Conservation (phyloP, 2,888 invertebrate genomes). For the Venustoraphidia nigricollis region DNA sequence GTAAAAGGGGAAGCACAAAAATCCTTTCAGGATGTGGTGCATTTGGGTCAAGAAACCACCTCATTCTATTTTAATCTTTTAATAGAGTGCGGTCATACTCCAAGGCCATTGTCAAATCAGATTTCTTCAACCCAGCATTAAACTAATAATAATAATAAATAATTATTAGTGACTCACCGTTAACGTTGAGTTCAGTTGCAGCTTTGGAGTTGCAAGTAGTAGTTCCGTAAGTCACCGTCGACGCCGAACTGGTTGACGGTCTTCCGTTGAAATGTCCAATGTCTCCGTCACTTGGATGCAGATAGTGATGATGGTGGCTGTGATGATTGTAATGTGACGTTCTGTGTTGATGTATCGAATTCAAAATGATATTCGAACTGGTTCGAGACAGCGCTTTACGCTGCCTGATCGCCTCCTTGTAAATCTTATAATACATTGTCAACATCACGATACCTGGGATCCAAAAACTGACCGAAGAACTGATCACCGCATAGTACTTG, state of each 20-base stretch:
- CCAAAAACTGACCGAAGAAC: conserved; percentile 85
- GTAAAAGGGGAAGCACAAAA: no score
- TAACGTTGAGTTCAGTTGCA: conserved; percentile 52
- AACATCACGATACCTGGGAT: conserved; percentile 86
- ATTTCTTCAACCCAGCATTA: no score
- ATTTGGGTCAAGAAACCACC: no score
- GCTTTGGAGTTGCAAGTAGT: conserved; percentile 40
- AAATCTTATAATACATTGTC: conserved; percentile 78
- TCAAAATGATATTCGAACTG: conserved; percentile 72
- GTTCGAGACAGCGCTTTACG: conserved; percentile 69
- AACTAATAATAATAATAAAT: neutral
- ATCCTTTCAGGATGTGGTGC: no score
- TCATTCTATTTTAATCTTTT: no score
- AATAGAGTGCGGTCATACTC: no score
- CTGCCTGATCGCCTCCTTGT: conserved; percentile 68
- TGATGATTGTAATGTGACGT: conserved; percentile 56
- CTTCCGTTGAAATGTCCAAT: conserved; percentile 39
- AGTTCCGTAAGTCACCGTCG: conserved; percentile 32
- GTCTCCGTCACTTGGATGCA: conserved; percentile 44
- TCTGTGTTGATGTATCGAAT: conserved; percentile 70
- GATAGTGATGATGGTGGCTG: conserved; percentile 30
- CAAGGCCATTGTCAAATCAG: no score
- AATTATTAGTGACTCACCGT: conserved; percentile 36
- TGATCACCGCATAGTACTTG: conserved; percentile 72
- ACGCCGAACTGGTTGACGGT: conserved; percentile 41